phyloP scores from a whole-genome alignment of 2,888 invertebrate species.

The Tachina fera region DNA sequence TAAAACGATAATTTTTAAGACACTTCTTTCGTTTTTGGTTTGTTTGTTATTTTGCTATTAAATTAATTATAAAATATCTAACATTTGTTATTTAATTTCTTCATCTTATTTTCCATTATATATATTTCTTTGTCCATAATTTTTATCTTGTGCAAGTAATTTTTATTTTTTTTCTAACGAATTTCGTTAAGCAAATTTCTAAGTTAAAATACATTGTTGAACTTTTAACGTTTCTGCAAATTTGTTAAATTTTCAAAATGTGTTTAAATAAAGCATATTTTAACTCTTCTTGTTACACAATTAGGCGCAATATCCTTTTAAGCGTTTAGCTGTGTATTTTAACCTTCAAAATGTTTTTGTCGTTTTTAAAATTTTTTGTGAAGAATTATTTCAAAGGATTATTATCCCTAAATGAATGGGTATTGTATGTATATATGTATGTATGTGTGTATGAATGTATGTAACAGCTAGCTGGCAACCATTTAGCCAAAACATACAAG shows the following conservation, averaged over 20 bases:
- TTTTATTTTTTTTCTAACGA: slow-evolving; percentile 39
- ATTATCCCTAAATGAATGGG: slow-evolving; percentile 61
- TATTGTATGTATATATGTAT: slow-evolving; percentile 15
- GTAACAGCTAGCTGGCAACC: not conserved
- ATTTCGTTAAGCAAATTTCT: slow-evolving; percentile 61
- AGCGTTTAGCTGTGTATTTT: not conserved
- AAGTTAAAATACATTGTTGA: not conserved
- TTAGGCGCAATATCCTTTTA: slow-evolving; percentile 7
- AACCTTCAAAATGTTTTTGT: slow-evolving; percentile 24
- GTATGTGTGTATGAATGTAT: slow-evolving; percentile 18
- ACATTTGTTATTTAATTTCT: slow-evolving; percentile 17
- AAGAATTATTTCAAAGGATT: slow-evolving; percentile 65
- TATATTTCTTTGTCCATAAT: slow-evolving; percentile 17
- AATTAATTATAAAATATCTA: slow-evolving; percentile 49
- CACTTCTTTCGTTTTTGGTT: slow-evolving; percentile 1
- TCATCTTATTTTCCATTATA: not conserved
- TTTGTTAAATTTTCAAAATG: slow-evolving; percentile 62
- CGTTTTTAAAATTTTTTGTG: not conserved
- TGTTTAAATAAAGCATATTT: slow-evolving; percentile 68
- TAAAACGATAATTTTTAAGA: slow-evolving; percentile 1
- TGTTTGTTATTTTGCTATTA: slow-evolving; percentile 20
- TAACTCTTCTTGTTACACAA: slow-evolving; percentile 38
- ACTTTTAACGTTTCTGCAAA: slow-evolving; percentile 13
- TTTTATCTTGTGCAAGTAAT: slow-evolving; percentile 51
- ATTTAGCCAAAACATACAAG: slow-evolving; percentile 18